phyloP scores from a whole-genome alignment of 2,797 vertebrate species.

The Coranthus polyacanthus region DNA sequence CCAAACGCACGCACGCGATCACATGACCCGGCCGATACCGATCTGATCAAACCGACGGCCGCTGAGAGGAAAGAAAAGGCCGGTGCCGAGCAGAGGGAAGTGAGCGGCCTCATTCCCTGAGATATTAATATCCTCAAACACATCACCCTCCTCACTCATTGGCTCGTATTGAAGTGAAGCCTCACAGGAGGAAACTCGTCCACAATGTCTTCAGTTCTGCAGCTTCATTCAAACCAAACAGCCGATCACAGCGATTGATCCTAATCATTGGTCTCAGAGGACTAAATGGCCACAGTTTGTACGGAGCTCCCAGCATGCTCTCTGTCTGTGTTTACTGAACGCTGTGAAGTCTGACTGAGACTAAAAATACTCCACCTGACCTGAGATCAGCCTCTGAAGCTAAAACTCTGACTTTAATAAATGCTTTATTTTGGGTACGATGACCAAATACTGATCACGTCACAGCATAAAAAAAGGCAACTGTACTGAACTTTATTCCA shows the following conservation, averaged over 20 bases:
- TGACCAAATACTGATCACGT: too few species aligned
- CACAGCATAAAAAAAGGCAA: too few species aligned
- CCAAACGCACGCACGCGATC: too few species aligned
- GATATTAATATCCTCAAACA: conserved; percentile 75
- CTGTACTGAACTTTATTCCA: too few species aligned
- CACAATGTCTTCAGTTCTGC: background rate
- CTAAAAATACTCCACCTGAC: conserved; percentile 32
- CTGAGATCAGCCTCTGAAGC: background rate
- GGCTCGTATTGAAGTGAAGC: conserved; percentile 11
- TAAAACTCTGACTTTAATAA: too few species aligned
- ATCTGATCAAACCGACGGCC: conserved; percentile 21
- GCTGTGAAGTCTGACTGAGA: too few species aligned
- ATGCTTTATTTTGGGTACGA: too few species aligned
- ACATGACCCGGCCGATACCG: background rate
- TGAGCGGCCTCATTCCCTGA: conserved; percentile 69
- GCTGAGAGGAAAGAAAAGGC: conserved; percentile 9
- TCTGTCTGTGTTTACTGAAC: conserved; percentile 9
- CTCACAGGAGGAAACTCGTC: background rate
- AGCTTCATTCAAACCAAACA: too few species aligned
- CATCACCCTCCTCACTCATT: conserved; percentile 25
- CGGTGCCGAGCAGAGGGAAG: conserved; percentile 20
- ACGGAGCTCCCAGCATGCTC: conserved; percentile 35
- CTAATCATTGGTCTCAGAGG: background rate
- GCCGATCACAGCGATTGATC: conserved; percentile 4
- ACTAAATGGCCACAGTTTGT: too few species aligned